Conservation (phyloP, 2,113 vertebrate species). For the Chlorodrepanis virens region DNA sequence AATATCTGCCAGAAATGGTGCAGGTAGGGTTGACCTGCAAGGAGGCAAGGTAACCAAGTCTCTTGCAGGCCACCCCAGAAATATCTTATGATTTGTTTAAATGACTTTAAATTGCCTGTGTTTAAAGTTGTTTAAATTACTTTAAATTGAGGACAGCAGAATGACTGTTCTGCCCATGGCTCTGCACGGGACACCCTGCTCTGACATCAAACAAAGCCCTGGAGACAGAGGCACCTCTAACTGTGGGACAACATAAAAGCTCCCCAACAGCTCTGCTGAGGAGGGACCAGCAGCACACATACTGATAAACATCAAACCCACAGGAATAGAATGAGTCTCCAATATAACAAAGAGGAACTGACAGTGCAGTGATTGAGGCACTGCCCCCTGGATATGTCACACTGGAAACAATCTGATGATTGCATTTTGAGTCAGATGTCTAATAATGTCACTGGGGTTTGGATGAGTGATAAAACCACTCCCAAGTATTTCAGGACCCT, state of each 20-base stretch:
- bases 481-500: background rate
- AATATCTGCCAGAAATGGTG: background rate
- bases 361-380: background rate
- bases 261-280: background rate
- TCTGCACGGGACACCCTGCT: background rate
- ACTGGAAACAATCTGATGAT: background rate
- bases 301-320: background rate
- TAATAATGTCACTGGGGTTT: background rate
- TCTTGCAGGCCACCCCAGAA: background rate
- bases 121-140: background rate
- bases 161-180: background rate
- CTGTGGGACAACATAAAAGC: background rate
- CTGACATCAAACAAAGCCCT: background rate
- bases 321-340: background rate
- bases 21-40: background rate
- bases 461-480: background rate
- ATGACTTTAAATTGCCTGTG: background rate
- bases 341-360: background rate
- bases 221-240: background rate
- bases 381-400: background rate
- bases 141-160: background rate
- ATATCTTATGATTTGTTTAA: background rate
- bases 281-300: background rate
- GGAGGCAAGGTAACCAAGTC: rapidly evolving
- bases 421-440: background rate